Percentiles rank a stretch among this genome's conserved stretches.
These are phyloP conservation scores for Delia radicum DNA, from an alignment of 1,140 invertebrate species.

Conservation along the genomic window DNA sequence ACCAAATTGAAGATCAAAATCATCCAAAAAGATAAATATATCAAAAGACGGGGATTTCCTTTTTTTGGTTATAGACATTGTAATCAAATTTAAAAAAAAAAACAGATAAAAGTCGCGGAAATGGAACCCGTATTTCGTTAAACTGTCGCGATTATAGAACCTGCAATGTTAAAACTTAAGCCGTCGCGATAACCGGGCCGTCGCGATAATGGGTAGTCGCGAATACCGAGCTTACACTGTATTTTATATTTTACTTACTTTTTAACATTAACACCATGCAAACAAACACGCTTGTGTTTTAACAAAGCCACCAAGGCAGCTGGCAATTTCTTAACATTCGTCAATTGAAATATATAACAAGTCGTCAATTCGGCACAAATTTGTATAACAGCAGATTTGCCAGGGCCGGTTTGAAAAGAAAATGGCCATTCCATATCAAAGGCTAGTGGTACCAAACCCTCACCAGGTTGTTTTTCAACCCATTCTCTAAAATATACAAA, in stretches of 20 bases:
- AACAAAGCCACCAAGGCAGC: conserved; percentile 59
- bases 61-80: too few species aligned
- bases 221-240: too few species aligned
- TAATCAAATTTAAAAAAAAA: too few species aligned
- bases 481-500: conserved; percentile 49
- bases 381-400: conserved; percentile 65
- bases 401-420: conserved; percentile 62
- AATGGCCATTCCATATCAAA: conserved; percentile 70
- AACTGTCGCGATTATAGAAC: too few species aligned
- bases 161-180: too few species aligned
- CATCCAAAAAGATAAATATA: too few species aligned
- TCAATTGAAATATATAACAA: conserved; percentile 64
- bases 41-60: too few species aligned
- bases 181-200: too few species aligned
- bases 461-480: conserved; percentile 52
- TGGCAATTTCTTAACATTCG: conserved; percentile 60
- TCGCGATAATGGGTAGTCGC: too few species aligned
- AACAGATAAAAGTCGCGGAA: too few species aligned
- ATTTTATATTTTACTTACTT: conserved; percentile 55
- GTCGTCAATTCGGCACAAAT: conserved; percentile 58
- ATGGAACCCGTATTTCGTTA: too few species aligned
- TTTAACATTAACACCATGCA: conserved; percentile 67
- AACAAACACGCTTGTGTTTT: conserved; percentile 61
- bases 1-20: too few species aligned
- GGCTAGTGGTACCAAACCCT: conserved; percentile 58